Evolutionary conservation across 1,140 invertebrate genomes (phyloP), one percentile per base, ranked within the genome.

Genomic region (Lerema accius): DNA sequence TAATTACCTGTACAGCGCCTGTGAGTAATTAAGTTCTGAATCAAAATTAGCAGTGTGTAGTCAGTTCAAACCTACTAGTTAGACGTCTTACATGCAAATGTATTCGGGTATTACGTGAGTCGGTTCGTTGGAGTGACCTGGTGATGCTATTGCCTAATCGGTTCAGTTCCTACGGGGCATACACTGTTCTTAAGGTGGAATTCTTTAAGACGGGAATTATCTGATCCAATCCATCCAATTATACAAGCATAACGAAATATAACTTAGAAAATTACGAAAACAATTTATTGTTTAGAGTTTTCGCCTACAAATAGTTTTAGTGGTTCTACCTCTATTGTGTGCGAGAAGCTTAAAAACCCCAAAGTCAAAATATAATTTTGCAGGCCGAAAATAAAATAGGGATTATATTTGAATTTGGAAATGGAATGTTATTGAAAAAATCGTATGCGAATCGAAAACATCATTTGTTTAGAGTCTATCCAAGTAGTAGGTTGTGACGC

Each of bases 401-500:
- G n/a, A n/a, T n/a, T n/a, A n/a, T n/a, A n/a, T n/a, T n/a, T n/a
- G n/a, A n/a, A n/a, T n/a, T n/a, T n/a, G n/a, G n/a, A n/a, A n/a
- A n/a, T 40, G 45, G 15, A 59, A 53, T 51, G 43, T 43, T 15
- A 6, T 42, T 56, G 10, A 32, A 56, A 56, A 26, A 73, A 71
- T 13, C 43, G 9, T 17, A 61, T 53, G 49, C 53, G 58, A 28
- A 55, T 53, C 35, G 9, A 53, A 59, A 56, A 42, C 26, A 48
- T 58, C 81, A 83, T 76, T 82, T 86, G 77, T 86, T 84, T 83
- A 75, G 76, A 73, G 69, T 69, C 62, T 42, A 53, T 74, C 65
- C 66, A 53, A 85, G 78, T 74, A 76, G 76, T 80, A 67, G 78
- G 81, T 76, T 70, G 73, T 67, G 67, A 49, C 63, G 15, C 32